These are phyloP conservation scores for Callorhinus ursinus DNA, from an alignment of 2,113 vertebrate species.

Conservation along the genomic window DNA sequence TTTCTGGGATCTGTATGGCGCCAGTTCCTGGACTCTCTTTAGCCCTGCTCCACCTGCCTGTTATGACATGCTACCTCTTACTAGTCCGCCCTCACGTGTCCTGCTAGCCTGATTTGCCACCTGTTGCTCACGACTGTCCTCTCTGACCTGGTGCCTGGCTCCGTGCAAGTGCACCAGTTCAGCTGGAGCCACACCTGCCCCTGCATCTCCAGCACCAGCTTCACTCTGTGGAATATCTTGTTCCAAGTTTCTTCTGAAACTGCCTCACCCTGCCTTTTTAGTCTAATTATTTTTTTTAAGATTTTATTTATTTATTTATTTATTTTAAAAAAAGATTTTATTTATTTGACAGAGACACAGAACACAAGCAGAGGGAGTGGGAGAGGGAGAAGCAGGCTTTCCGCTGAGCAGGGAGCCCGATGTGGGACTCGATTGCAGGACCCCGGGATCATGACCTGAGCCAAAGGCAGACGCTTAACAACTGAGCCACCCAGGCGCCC, in stretches of 20 bases:
- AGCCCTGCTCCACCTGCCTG: slow-evolving; percentile 63
- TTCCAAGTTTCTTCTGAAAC: slow-evolving; percentile 11
- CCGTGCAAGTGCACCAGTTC: neutral
- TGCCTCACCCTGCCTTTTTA: neutral
- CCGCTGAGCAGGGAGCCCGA: too few relatives aligned
- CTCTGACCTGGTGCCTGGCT: neutral
- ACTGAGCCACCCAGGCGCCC: too few relatives aligned
- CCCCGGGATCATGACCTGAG: too few relatives aligned
- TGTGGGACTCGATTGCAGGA: too few relatives aligned
- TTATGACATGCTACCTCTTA: slow-evolving; percentile 8
- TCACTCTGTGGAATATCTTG: neutral
- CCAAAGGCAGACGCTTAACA: too few relatives aligned
- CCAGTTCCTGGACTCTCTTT: slow-evolving; percentile 15
- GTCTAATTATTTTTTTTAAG: neutral
- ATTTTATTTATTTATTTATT: too few relatives aligned
- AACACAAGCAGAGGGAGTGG: too few relatives aligned
- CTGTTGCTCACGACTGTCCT: slow-evolving; percentile 60
- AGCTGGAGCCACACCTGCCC: neutral
- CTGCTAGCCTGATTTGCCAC: slow-evolving; percentile 67
- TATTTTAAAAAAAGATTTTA: too few relatives aligned
- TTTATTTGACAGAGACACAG: too few relatives aligned
- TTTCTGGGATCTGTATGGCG: neutral
- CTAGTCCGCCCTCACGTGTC: neutral
- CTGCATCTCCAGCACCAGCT: neutral
- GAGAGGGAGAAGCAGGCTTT: too few relatives aligned